Base-by-base conservation (phyloP, 2,888 invertebrate genomes). In the Eupithecia tripunctaria region DNA sequence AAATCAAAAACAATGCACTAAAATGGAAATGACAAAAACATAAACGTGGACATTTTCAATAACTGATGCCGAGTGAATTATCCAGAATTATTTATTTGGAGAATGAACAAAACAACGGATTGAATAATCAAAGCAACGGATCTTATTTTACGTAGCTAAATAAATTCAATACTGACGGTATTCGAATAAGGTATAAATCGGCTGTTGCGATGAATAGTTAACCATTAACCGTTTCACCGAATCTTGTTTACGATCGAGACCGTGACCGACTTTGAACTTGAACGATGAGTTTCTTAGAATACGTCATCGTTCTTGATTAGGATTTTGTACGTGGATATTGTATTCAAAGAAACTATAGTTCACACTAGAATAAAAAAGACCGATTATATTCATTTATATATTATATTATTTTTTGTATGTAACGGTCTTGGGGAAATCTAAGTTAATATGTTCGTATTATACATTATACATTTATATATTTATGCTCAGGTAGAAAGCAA, bases 211-310 rank as follows among this genome's bases (percentile, higher is more conserved):
- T 47, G 64, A 73, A 69, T 59, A 62, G 41, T 70, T 56, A 71
- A 70, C 73, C 62, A 59, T 74, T n/a, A n/a, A 70, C 71, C 68
- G 74, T 75, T 77, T 76, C 70, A 79, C 70, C 73, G 74, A 78
- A 79, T 76, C 79, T 78, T 73, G 77, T 77, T 80, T 78, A 76
- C 73, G 71, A 76, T 78, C 72, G 77, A 78, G 76, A 81, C 78
- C 83, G 79, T 85, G 83, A 84, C 84, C 82, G 81, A 76, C 80
- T 80, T 75, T 84, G 84, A 84, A 84, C 85, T 84, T 84, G 80
- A 43, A 68, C 73, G 78, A 71, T 59, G 66, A 67, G 62, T 69
- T 73, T 72, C 72, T 72, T 60, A 60, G 41, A 63, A 38, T 41
- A 64, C 64, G 65, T 66, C 65, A 71, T 64, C 32, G 3, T 72